Percentiles rank a stretch among this genome's conserved stretches.
Evolutionary conservation across 2,113 vertebrate genomes (phyloP).

Genomic region (Petrocephalus microphthalmus): DNA sequence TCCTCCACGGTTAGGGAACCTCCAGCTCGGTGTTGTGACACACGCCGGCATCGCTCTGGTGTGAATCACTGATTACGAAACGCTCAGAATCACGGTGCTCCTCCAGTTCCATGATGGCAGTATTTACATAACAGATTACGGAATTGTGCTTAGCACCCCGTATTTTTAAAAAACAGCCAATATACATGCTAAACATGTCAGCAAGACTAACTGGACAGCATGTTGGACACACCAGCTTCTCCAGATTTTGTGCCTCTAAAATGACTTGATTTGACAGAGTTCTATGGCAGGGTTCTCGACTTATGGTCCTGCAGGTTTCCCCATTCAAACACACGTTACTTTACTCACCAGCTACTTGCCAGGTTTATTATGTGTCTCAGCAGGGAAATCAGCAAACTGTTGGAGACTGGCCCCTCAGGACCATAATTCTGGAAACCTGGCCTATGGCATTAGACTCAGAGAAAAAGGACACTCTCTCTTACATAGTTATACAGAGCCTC

Average conservation of each 20-base stretch:
- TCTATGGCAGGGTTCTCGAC: not conserved
- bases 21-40: not conserved
- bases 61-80: not conserved
- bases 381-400: not conserved
- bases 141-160: not conserved
- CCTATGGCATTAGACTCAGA: not conserved
- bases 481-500: not conserved
- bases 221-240: not conserved
- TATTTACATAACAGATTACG: not conserved
- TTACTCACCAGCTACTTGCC: not conserved
- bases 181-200: not conserved
- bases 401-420: not conserved
- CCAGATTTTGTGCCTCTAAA: not conserved
- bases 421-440: not conserved
- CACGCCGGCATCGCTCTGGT: not conserved
- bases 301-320: not conserved
- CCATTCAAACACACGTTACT: not conserved
- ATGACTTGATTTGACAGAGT: not conserved
- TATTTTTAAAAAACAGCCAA: not conserved
- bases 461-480: not conserved
- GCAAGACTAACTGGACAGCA: not conserved
- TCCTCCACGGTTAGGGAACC: not conserved
- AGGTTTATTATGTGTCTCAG: not conserved
- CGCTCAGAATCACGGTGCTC: not conserved
- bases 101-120: not conserved